Base-by-base conservation (phyloP, 2,888 invertebrate species). In the Troides oblongomaculatus region DNA sequence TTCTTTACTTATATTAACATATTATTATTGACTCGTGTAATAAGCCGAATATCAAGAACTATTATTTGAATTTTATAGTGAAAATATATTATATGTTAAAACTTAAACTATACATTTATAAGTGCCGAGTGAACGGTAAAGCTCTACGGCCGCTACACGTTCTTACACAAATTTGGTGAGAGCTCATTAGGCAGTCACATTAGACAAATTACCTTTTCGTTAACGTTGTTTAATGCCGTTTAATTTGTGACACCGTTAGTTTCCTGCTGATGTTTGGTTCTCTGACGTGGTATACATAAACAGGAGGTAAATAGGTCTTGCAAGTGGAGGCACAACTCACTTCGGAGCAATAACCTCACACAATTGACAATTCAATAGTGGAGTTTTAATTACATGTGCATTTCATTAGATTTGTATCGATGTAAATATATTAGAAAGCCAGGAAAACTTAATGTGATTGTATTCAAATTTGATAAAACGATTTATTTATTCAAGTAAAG, bases 171-270 rank as follows among this genome's bases (percentile, higher is more conserved):
- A 53, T 53, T 53, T 58, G 58, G 25, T 59, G 65, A 59, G 43
- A 65, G 46, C 59, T 65, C 46, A 65, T 59, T 18, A 46, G 39
- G 59, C 58, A 59, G 46, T 65, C 46, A 65, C 58, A 30, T 58
- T 61, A 39, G 61, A 66, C 60, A 61, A 66, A 66, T 66, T 61
- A 66, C 61, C 60, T 66, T 65, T 66, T 66, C 59, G 59, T 30
- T 66, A 25, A 50, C 46, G 50, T 66, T 60, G 50, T 60, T 53
- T n/a, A 18, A 53, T 53, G 53, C 6, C 14, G 53, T 53, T 59
- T 36, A 25, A 21, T 65, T 65, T 25, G 58, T 65, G 57, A 65
- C 58, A 59, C 21, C 6, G 17, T 39, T 46, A 59, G 65, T 23
- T 65, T 18, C 21, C 25, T 30, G 65, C 59, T 66, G 14, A 50